Base-by-base conservation (phyloP, 2,888 invertebrate genomes). In the Brenthis hecate region DNA sequence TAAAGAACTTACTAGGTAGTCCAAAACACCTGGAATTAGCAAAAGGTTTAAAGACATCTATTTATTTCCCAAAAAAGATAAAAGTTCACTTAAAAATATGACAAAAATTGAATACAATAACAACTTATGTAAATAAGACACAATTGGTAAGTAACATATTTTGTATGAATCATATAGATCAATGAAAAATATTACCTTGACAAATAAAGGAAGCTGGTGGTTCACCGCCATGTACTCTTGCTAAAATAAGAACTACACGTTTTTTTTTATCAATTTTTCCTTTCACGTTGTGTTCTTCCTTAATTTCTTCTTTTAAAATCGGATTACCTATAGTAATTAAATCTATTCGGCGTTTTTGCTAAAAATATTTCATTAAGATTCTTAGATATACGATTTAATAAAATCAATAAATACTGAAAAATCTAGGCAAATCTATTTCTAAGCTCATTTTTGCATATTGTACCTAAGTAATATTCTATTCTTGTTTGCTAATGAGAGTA, bases 261-360 rank as follows among this genome's bases (percentile, higher is more conserved):
- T 86, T 89, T 76, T 89, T 91, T 4, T 75, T 84, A 1, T 56
- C 74, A 1, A 65, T 60, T 81, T 96, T 96, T 75, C 95, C 92
- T 81, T 95, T 81, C 82, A 85, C 66, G 84, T 86, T 75, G 6
- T 75, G 76, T 85, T 92, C 84, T 74, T 90, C 83, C 54, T 76
- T 73, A 69, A 78, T 75, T 75, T 85, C 82, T 28, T 85, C 84
- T 73, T 82, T 81, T 57, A 89, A 68, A 86, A 86, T 79, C 86
- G 93, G 81, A 84, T 94, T 86, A 75, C 94, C 94, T 75, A 99
- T 97, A 1, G 98, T 98, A 65, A 99, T 91, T 70, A 99, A 87
- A 82, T 99, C 99, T 65, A 99, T 91, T 76, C 96, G 95, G 62
- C 98, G 94, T 85, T 98, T 97, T 96, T 99, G 99, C 98, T 98